These are phyloP conservation scores for Galemys pyrenaicus DNA, from an alignment of 2,113 vertebrate species.

Conservation along the genomic window DNA sequence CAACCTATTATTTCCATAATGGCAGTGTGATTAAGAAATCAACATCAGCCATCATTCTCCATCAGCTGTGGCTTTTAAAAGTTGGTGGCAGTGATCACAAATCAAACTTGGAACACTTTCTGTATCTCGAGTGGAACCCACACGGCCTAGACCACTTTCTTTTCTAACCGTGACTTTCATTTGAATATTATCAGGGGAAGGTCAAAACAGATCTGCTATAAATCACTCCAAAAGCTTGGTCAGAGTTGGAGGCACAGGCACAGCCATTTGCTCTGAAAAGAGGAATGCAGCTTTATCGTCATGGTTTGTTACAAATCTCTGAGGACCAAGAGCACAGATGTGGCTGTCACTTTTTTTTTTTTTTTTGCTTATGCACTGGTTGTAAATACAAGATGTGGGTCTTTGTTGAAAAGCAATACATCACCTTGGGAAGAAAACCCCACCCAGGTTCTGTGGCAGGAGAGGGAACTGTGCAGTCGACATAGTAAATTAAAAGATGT, in stretches of 20 bases:
- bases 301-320: slow-evolving; percentile 42
- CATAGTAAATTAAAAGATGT: slow-evolving; percentile 54
- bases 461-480: slow-evolving; percentile 15
- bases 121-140: slow-evolving; percentile 42
- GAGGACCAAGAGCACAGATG: slow-evolving; percentile 31
- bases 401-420: slow-evolving; percentile 40
- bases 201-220: slow-evolving; percentile 28
- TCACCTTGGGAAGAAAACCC: slow-evolving; percentile 12
- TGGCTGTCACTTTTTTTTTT: background rate
- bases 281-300: background rate
- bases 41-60: slow-evolving; percentile 62
- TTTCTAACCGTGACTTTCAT: slow-evolving; percentile 64
- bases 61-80: slow-evolving; percentile 68
- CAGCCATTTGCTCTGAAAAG: background rate
- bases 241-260: background rate
- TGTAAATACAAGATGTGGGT: slow-evolving; percentile 20
- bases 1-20: slow-evolving; percentile 80
- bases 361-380: background rate
- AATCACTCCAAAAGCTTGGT: slow-evolving; percentile 56
- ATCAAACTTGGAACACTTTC: slow-evolving; percentile 58
- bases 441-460: background rate
- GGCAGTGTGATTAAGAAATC: slow-evolving; percentile 77
- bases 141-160: slow-evolving; percentile 33
- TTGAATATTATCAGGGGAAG: slow-evolving; percentile 57
- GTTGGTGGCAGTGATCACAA: slow-evolving; percentile 51